Evolutionary conservation across 2,797 vertebrate species (phyloP).

Genomic region (Lerista edwardsae): DNA sequence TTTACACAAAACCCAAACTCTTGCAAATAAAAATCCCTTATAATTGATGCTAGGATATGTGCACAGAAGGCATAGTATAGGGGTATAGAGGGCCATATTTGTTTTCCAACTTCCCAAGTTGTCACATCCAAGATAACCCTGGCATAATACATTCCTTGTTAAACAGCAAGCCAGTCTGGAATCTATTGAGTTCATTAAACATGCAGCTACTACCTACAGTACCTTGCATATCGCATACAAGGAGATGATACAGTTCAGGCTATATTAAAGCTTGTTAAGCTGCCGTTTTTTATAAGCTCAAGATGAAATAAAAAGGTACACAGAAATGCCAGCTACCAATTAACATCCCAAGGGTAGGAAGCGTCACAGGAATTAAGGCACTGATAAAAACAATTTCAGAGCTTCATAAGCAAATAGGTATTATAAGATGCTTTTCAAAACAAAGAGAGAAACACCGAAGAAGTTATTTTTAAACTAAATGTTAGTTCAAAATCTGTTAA

Average conservation of each 20-base stretch:
- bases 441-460: not conserved
- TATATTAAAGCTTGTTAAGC: not conserved
- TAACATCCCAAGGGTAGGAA: not conserved
- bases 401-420: not conserved
- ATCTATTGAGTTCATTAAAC: conserved; percentile 21
- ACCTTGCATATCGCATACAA: conserved; percentile 4
- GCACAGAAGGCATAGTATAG: too few relatives aligned
- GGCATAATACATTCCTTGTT: not conserved
- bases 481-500: not conserved
- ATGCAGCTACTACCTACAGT: not conserved
- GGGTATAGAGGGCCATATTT: too few relatives aligned
- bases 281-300: not conserved
- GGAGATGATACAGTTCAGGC: not conserved
- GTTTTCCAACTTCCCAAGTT: too few relatives aligned
- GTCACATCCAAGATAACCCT: too few relatives aligned
- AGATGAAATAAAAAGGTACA: conserved; percentile 11
- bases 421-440: not conserved
- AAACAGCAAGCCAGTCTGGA: conserved; percentile 26
- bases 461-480: not conserved
- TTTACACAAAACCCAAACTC: too few relatives aligned
- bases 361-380: not conserved
- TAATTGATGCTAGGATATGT: too few relatives aligned
- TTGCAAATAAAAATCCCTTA: too few relatives aligned
- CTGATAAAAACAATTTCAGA: not conserved
- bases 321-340: not conserved